These are phyloP conservation scores for Callitettix versicolor DNA, from an alignment of 1,140 invertebrate genomes.

Conservation along the genomic window DNA sequence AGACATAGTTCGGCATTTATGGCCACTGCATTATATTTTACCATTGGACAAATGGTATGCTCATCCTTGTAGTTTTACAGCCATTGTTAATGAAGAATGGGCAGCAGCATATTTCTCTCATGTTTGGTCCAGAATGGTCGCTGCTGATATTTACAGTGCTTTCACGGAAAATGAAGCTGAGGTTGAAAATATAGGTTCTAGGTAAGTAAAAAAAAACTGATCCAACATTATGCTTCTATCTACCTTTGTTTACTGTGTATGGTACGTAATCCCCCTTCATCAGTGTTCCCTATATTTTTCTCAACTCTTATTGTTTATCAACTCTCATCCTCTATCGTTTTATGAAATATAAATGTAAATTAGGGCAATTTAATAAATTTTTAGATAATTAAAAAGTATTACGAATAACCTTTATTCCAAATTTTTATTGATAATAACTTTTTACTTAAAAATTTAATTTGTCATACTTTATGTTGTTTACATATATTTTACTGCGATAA, in stretches of 20 bases:
- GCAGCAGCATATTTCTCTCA: conserved; percentile 59
- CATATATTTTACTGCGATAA: no score
- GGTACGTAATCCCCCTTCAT: background rate
- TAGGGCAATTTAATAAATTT: no score
- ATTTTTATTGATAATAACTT: no score
- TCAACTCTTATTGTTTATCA: background rate
- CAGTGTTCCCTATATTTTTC: background rate
- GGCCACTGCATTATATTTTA: conserved; percentile 65
- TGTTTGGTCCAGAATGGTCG: conserved; percentile 76
- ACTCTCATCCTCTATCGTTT: no score
- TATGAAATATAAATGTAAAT: no score
- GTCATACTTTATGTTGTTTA: no score
- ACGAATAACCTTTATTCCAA: no score
- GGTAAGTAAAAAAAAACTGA: conserved; percentile 17
- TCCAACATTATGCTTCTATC: background rate
- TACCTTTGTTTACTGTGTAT: background rate
- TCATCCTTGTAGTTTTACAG: conserved; percentile 67
- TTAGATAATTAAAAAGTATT: no score
- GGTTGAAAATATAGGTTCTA: conserved; percentile 27
- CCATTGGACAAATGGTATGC: conserved; percentile 62
- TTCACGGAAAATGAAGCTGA: conserved; percentile 55
- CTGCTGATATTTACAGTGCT: conserved; percentile 77
- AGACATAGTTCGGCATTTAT: conserved; percentile 59
- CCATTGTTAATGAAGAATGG: conserved; percentile 59
- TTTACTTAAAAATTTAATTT: no score